Conservation (phyloP, 2,888 invertebrate species). For the Congeria kusceri region DNA sequence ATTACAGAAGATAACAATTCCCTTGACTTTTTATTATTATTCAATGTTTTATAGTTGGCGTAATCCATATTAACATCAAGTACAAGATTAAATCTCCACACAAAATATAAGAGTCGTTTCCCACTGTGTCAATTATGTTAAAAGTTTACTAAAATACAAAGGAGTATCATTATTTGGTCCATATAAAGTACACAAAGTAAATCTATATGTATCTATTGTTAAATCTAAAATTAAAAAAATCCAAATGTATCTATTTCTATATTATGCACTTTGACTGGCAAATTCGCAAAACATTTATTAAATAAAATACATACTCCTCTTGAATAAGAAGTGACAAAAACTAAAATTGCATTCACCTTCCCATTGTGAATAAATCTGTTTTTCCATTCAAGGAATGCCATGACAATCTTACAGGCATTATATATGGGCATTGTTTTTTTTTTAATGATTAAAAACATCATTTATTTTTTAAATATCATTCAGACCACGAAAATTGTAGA, state of each 20-base stretch:
- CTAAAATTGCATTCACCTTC: background rate
- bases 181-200: no score
- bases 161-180: conserved; percentile 13
- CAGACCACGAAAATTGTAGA: background rate
- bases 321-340: background rate
- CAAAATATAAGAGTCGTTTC: no score
- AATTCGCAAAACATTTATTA: background rate
- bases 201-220: no score
- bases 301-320: background rate
- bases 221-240: background rate
- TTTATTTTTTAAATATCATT: background rate
- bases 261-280: background rate
- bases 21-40: conserved; percentile 19
- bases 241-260: background rate
- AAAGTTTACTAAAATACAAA: background rate
- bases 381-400: background rate
- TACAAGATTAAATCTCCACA: no score
- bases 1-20: background rate
- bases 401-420: background rate
- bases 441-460: background rate
- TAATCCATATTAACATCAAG: no score
- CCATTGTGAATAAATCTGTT: background rate
- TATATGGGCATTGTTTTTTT: background rate
- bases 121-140: no score
- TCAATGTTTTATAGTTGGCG: conserved; percentile 12